Percentiles rank a stretch among this genome's conserved stretches.
Conservation (phyloP, 2,888 invertebrate species). For the Julus scandinavius region DNA sequence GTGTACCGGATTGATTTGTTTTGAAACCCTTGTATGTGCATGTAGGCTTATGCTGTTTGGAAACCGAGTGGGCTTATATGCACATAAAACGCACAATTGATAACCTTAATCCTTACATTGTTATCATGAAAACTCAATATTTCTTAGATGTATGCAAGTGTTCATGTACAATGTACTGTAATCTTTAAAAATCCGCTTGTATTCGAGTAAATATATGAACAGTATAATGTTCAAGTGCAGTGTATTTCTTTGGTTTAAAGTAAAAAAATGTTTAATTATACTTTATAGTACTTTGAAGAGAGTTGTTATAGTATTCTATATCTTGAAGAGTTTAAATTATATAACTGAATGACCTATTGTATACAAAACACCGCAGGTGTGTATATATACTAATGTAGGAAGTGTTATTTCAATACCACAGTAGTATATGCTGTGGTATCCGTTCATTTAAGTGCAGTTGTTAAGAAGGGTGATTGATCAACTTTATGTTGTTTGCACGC, state of each 20-base stretch:
- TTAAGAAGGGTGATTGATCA: background rate
- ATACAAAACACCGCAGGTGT: background rate
- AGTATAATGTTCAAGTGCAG: background rate
- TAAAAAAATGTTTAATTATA: too few relatives aligned
- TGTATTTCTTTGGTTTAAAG: background rate
- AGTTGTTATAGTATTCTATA: too few relatives aligned
- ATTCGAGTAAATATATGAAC: background rate
- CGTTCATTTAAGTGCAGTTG: background rate
- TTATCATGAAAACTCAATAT: background rate
- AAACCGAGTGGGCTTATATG: background rate
- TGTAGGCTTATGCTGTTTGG: background rate
- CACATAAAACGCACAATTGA: conserved; percentile 9
- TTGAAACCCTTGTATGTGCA: conserved; percentile 4
- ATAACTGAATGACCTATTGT: too few relatives aligned
- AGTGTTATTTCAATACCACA: too few relatives aligned
- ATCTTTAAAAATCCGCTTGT: background rate
- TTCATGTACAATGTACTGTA: background rate
- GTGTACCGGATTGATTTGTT: conserved; percentile 8
- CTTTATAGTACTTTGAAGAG: too few relatives aligned
- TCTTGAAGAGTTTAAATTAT: too few relatives aligned
- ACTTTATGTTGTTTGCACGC: background rate
- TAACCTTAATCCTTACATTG: conserved; percentile 12
- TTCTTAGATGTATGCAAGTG: background rate
- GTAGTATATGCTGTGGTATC: background rate
- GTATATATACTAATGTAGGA: too few relatives aligned